A percentile compares a stretch with the other conserved stretches of the same genome.
These are phyloP conservation scores for Ooceraea biroi DNA, from an alignment of 1,140 invertebrate genomes.

Conservation along the genomic window DNA sequence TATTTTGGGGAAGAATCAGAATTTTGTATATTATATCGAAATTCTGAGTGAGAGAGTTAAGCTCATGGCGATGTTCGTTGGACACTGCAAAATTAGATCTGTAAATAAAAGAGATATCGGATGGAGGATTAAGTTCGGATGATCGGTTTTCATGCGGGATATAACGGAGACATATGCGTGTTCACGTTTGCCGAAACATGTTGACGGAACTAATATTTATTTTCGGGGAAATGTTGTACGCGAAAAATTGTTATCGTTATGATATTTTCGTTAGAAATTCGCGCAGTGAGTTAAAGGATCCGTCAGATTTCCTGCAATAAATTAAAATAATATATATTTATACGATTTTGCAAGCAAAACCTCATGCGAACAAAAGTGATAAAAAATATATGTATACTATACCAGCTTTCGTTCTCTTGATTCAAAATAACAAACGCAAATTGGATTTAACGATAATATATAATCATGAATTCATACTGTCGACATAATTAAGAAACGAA, in stretches of 20 bases:
- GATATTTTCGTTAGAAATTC: constrained; percentile 31
- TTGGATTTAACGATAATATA: background rate
- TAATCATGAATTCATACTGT: background rate
- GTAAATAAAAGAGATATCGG: constrained; percentile 42
- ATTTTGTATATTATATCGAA: background rate
- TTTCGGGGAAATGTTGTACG: constrained; percentile 16
- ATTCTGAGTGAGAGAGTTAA: background rate
- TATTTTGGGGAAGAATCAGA: background rate
- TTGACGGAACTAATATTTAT: constrained; percentile 54
- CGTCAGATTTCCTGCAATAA: constrained; percentile 23
- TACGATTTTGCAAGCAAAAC: background rate
- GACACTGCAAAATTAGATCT: constrained; percentile 23
- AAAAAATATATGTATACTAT: constrained; percentile 13
- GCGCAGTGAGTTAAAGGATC: background rate
- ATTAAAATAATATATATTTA: background rate
- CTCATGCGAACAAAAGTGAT: background rate
- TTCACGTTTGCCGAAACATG: constrained; percentile 35
- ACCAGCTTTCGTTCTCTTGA: background rate
- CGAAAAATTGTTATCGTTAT: constrained; percentile 34
- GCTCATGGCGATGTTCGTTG: background rate
- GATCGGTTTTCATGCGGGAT: constrained; percentile 43
- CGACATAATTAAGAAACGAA: background rate
- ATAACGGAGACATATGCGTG: background rate
- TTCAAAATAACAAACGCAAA: constrained; percentile 25
- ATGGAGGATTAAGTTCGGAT: constrained; percentile 32